These are phyloP conservation scores for Galaxias olidus DNA, from an alignment of 2,797 vertebrate species.

Conservation along the genomic window DNA sequence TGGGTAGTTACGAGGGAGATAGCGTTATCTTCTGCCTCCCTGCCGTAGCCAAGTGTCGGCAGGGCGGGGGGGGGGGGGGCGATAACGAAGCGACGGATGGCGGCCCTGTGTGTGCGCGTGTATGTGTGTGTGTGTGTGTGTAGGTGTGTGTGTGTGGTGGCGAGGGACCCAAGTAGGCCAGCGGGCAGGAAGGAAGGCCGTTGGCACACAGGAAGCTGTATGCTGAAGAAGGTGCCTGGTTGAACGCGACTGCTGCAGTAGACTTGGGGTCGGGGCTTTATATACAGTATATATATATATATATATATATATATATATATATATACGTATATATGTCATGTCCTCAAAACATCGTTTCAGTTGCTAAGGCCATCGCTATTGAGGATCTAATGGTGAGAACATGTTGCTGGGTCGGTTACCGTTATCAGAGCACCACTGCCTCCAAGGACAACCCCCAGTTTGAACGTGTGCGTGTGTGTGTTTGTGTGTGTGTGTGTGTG, in stretches of 20 bases:
- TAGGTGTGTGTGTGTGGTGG: conserved; percentile 13
- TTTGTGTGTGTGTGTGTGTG: conserved; percentile 6
- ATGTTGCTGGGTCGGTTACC: too few species aligned
- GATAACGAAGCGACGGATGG: conserved; percentile 39
- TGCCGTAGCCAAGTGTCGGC: conserved; percentile 28
- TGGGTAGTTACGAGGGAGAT: conserved; percentile 46
- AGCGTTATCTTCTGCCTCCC: conserved; percentile 54
- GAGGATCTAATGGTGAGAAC: too few species aligned
- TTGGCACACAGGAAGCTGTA: conserved; percentile 42
- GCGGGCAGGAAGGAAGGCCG: neutral
- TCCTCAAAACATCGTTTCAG: too few species aligned
- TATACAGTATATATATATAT: too few species aligned
- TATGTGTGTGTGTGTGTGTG: conserved; percentile 17
- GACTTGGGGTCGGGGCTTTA: too few species aligned
- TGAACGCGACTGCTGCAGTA: too few species aligned
- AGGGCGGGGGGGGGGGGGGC: conserved; percentile 38
- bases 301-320: too few species aligned
- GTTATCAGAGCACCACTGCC: too few species aligned
- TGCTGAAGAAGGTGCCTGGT: neutral
- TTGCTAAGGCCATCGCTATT: too few species aligned
- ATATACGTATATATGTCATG: too few species aligned
- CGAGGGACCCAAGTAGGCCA: neutral
- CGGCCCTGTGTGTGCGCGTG: conserved; percentile 5
- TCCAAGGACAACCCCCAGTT: too few species aligned
- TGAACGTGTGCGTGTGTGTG: neutral